Conservation (phyloP, 2,888 invertebrate species). For the Yponomeuta sedellus region DNA sequence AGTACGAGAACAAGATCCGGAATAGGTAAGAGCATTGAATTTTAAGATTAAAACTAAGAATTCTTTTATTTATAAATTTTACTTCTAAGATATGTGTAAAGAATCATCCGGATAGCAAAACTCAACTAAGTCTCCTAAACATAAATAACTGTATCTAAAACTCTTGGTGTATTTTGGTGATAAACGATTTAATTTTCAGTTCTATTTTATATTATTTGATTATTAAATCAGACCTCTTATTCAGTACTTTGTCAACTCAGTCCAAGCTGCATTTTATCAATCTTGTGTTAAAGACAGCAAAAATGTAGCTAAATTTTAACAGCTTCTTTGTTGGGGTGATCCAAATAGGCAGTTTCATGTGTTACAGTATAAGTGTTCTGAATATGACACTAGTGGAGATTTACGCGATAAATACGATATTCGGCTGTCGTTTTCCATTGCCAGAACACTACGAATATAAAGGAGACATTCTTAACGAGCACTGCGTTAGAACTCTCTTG, state of each 20-base stretch:
- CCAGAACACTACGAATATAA: slow-evolving; percentile 37
- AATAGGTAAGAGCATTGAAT: too few species aligned
- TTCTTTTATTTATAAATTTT: too few species aligned
- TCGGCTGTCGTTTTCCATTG: slow-evolving; percentile 44
- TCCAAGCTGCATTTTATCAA: too few species aligned
- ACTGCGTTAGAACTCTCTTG: slow-evolving; percentile 35
- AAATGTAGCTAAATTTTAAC: too few species aligned
- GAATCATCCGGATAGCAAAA: not conserved
- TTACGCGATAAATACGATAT: slow-evolving; percentile 53
- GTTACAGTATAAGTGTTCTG: slow-evolving; percentile 35
- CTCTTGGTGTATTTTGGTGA: too few species aligned
- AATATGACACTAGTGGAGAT: slow-evolving; percentile 54
- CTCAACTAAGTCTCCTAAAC: not conserved
- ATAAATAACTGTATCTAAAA: not conserved
- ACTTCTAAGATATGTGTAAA: too few species aligned
- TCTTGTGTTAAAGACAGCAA: too few species aligned
- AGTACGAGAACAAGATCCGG: slow-evolving; percentile 38
- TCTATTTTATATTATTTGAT: too few species aligned
- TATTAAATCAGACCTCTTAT: too few species aligned
- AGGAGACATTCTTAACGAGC: slow-evolving; percentile 36
- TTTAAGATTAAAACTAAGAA: too few species aligned
- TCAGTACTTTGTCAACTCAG: too few species aligned
- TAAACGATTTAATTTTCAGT: too few species aligned
- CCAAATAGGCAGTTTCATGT: not conserved
- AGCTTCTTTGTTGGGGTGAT: not conserved